phyloP scores from a whole-genome alignment of 2,797 vertebrate genomes.

The Bovichtus variegatus region DNA sequence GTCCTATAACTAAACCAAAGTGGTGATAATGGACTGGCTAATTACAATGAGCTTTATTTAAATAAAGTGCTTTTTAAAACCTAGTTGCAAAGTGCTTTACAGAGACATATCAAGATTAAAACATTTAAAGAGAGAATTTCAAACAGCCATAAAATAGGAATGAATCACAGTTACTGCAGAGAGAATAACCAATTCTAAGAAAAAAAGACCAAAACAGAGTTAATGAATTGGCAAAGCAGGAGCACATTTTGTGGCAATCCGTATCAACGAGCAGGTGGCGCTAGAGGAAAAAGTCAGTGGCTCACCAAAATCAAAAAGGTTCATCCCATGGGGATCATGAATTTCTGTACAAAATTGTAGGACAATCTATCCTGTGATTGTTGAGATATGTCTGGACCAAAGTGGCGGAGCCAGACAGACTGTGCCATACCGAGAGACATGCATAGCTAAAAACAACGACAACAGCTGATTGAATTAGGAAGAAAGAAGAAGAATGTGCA shows the following conservation, averaged over 20 bases:
- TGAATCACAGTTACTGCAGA: not conserved
- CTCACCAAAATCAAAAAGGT: not conserved
- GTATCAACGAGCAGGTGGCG: not conserved
- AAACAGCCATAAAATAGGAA: constrained; percentile 10
- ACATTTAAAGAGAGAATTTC: constrained; percentile 10
- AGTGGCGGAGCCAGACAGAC: not conserved
- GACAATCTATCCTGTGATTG: not conserved
- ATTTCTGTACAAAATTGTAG: not conserved
- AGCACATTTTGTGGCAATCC: not conserved
- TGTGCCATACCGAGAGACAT: not conserved
- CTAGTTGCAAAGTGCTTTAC: constrained; percentile 15
- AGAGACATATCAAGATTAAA: constrained; percentile 21
- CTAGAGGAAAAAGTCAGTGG: not conserved
- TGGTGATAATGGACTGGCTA: constrained; percentile 36
- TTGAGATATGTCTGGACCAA: not conserved
- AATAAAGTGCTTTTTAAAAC: constrained; percentile 28
- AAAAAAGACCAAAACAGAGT: not conserved
- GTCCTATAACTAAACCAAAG: constrained; percentile 23
- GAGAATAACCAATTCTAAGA: not conserved
- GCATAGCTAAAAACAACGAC: not conserved
- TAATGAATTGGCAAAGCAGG: constrained; percentile 1
- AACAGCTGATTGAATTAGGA: not conserved
- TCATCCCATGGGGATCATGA: not conserved
- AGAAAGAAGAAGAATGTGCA: not conserved
- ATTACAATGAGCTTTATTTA: constrained; percentile 31